These are phyloP conservation scores for Onychorhynchus coronatus DNA, from an alignment of 2,113 vertebrate genomes.

Conservation along the genomic window DNA sequence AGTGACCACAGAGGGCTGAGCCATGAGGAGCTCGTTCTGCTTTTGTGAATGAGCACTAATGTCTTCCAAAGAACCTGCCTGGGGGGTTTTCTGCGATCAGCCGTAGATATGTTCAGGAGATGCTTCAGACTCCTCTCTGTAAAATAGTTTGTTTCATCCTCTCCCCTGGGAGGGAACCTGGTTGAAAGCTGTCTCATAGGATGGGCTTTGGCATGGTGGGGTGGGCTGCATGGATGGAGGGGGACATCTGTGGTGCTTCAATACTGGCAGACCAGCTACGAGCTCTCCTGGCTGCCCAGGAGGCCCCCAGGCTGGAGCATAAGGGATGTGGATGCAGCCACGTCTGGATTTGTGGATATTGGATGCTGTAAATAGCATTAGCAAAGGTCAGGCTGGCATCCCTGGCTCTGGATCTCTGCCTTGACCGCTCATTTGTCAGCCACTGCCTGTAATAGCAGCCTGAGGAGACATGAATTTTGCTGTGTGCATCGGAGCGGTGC, in stretches of 20 bases:
- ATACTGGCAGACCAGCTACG: not conserved
- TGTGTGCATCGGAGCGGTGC: not conserved
- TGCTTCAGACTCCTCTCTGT: not conserved
- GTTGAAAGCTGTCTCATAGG: not conserved
- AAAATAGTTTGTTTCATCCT: not conserved
- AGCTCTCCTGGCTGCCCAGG: not conserved
- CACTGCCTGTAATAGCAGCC: not conserved
- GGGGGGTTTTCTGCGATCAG: not conserved
- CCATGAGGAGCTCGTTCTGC: not conserved
- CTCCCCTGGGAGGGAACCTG: not conserved
- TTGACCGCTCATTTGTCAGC: not conserved
- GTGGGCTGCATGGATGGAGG: not conserved
- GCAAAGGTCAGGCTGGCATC: conserved; percentile 7
- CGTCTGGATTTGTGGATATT: not conserved
- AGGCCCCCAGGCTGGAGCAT: not conserved
- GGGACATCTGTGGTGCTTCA: not conserved
- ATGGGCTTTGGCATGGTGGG: not conserved
- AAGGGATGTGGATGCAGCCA: not conserved
- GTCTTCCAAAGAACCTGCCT: not conserved
- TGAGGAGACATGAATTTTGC: not conserved
- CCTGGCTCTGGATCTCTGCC: not conserved
- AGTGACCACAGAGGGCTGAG: not conserved
- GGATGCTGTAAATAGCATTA: not conserved
- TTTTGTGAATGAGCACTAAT: not conserved
- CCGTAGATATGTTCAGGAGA: not conserved